These are phyloP conservation scores for Lepidurus arcticus DNA, from an alignment of 1,140 invertebrate genomes.

Conservation along the genomic window DNA sequence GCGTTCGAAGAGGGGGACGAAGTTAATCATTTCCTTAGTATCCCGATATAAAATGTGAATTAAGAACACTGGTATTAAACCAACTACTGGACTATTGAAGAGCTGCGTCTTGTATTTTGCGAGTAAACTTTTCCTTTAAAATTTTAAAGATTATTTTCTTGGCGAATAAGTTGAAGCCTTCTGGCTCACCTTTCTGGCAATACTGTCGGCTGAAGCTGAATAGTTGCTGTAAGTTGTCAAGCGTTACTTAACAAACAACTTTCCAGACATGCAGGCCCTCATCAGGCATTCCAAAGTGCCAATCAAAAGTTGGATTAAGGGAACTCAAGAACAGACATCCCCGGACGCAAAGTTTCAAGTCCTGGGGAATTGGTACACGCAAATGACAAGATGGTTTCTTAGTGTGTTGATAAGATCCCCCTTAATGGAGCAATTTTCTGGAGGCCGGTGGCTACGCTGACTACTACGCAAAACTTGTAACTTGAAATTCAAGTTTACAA, in stretches of 20 bases:
- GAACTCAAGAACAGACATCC: constrained; percentile 5
- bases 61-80: no score
- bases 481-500: constrained; percentile 16
- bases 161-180: not conserved
- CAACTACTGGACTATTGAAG: no score
- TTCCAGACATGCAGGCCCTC: not conserved
- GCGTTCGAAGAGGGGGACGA: no score
- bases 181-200: not conserved
- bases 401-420: not conserved
- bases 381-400: not conserved
- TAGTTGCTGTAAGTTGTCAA: not conserved
- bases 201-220: not conserved
- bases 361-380: not conserved
- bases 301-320: constrained; percentile 12
- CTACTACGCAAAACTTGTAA: not conserved
- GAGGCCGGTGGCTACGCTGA: no score
- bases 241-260: constrained; percentile 22
- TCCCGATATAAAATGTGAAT: no score
- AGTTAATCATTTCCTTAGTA: no score
- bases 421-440: no score
- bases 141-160: not conserved
- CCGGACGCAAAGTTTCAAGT: not conserved
- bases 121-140: no score
- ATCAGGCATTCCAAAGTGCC: constrained; percentile 8
- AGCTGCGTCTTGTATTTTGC: no score